A percentile compares a stretch with the other conserved stretches of the same genome.
These are phyloP conservation scores for Chionodraco myersi DNA, from an alignment of 2,113 vertebrate species.

Conservation along the genomic window DNA sequence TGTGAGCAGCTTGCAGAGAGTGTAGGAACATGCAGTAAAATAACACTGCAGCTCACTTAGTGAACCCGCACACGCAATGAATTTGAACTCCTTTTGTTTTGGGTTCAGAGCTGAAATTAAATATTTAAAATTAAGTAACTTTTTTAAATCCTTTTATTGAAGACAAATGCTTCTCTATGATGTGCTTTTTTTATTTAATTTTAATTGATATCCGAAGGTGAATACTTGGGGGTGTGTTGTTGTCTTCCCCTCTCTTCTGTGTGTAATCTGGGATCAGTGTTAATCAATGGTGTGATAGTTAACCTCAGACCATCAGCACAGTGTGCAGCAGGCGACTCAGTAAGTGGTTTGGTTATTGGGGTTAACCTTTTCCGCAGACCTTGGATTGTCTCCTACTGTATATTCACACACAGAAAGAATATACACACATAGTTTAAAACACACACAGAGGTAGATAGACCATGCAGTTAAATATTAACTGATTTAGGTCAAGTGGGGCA, in stretches of 20 bases:
- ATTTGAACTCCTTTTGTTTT: not conserved
- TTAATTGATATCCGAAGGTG: not conserved
- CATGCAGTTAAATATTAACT: not conserved
- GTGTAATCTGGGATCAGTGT: constrained; percentile 42
- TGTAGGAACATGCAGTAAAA: constrained; percentile 24
- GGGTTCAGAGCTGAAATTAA: constrained; percentile 22
- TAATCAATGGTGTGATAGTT: constrained; percentile 59
- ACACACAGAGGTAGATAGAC: not conserved
- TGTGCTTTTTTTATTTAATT: no score
- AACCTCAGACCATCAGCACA: constrained; percentile 43
- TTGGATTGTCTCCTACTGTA: constrained; percentile 3
- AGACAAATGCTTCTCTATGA: constrained; percentile 3
- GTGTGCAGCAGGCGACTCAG: not conserved
- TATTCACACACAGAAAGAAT: not conserved
- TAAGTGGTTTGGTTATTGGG: constrained; percentile 39
- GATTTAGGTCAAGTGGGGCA: constrained; percentile 20
- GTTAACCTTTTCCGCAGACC: constrained; percentile 45
- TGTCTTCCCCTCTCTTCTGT: constrained; percentile 9
- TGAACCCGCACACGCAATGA: not conserved
- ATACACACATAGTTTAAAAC: not conserved
- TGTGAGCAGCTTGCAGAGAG: constrained; percentile 52
- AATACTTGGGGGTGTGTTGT: constrained; percentile 16
- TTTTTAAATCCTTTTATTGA: constrained; percentile 36
- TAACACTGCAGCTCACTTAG: constrained; percentile 26
- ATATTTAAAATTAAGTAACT: constrained; percentile 40